These are phyloP conservation scores for Panopea generosa DNA, from an alignment of 2,888 invertebrate genomes.

Conservation along the genomic window DNA sequence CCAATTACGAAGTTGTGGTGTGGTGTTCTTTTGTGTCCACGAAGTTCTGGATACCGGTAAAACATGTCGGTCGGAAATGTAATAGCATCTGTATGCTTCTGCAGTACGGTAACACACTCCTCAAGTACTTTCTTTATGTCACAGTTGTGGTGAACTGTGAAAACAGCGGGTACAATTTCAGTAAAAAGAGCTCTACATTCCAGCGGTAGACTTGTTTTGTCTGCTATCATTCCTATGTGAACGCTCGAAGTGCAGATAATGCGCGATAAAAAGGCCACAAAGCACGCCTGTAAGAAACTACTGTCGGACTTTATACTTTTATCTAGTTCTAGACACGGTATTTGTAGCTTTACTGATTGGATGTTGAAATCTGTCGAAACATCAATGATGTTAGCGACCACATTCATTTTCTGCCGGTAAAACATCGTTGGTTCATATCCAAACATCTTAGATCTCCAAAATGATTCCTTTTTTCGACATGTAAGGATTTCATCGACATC, in stretches of 20 bases:
- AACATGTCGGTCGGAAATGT: conserved; percentile 69
- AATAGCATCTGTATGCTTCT: conserved; percentile 34
- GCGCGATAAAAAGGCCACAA: conserved; percentile 68
- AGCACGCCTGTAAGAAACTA: conserved; percentile 50
- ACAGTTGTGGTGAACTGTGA: conserved; percentile 53
- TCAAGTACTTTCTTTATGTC: conserved; percentile 34
- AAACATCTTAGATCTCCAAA: conserved; percentile 64
- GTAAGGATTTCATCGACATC: conserved; percentile 33
- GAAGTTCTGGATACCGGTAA: conserved; percentile 66
- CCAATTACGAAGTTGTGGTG: conserved; percentile 72
- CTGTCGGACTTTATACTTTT: conserved; percentile 8
- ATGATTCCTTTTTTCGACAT: conserved; percentile 64
- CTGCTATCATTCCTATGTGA: conserved; percentile 66
- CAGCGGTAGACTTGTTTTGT: conserved; percentile 47
- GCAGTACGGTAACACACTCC: conserved; percentile 36
- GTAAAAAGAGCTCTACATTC: conserved; percentile 54
- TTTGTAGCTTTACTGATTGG: conserved; percentile 31
- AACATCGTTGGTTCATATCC: conserved; percentile 71
- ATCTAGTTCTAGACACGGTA: conserved; percentile 30
- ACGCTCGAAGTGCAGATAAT: conserved; percentile 64
- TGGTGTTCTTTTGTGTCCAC: conserved; percentile 60
- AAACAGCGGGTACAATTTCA: conserved; percentile 63
- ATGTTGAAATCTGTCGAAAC: conserved; percentile 54
- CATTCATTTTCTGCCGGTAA: conserved; percentile 70
- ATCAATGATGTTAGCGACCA: conserved; percentile 65